A percentile compares a stretch with the other conserved stretches of the same genome.
phyloP scores from a whole-genome alignment of 2,797 vertebrate genomes.

The Tachyglossus aculeatus region DNA sequence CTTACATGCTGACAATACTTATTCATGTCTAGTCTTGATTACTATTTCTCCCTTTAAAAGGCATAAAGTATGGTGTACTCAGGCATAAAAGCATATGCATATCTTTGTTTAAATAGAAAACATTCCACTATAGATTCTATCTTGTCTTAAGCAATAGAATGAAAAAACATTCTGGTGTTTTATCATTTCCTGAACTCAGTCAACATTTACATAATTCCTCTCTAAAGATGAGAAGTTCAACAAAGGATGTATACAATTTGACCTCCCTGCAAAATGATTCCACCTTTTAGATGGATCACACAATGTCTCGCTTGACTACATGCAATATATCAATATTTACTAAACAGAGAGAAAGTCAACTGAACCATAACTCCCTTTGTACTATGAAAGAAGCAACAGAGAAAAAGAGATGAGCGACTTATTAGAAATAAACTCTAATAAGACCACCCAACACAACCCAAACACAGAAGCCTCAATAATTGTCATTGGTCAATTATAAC shows the following conservation, averaged over 20 bases:
- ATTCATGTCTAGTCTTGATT: conserved; percentile 42
- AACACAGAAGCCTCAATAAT: too few species aligned
- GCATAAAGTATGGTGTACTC: conserved; percentile 7
- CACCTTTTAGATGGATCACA: conserved; percentile 70
- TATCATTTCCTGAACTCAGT: conserved; percentile 47
- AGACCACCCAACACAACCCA: too few species aligned
- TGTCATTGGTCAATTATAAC: too few species aligned
- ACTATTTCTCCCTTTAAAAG: conserved; percentile 25
- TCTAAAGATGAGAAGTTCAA: conserved; percentile 59
- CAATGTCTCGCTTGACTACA: conserved; percentile 52
- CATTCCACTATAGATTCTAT: conserved; percentile 3
- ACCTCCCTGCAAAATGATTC: conserved; percentile 58
- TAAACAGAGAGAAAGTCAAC: conserved; percentile 73
- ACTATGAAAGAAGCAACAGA: conserved; percentile 60
- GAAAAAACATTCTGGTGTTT: conserved; percentile 20
- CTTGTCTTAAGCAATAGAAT: conserved; percentile 24
- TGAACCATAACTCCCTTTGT: conserved; percentile 62
- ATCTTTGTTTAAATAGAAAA: background rate
- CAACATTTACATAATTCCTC: conserved; percentile 55
- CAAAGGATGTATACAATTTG: conserved; percentile 66
- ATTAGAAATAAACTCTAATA: conserved; percentile 27
- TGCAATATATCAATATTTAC: conserved; percentile 74
- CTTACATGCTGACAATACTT: conserved; percentile 19
- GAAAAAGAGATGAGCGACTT: conserved; percentile 37
- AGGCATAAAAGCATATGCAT: background rate